Base-by-base conservation (phyloP, 2,888 invertebrate genomes). In the Ryuthela nishihirai region DNA sequence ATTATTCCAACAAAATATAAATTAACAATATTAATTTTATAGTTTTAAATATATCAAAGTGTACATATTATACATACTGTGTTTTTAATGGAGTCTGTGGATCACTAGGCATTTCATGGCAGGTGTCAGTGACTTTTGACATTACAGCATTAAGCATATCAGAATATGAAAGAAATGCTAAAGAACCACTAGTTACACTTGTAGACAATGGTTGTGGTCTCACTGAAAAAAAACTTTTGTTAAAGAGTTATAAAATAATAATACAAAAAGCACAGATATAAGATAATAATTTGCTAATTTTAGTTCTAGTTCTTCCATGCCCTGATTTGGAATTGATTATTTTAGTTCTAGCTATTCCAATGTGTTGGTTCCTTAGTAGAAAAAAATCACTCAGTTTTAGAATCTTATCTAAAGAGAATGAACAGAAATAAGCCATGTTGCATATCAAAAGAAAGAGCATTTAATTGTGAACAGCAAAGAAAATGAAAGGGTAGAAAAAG, bases 131-230 rank as follows among this genome's bases (percentile, higher is more conserved):
- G 7, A 29, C 75, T 69, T 79, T 79, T 2, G 74, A 70, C 64
- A 81, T 69, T 7, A 78, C 74, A 2, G 78, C 75, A 47, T 74
- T 70, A 47, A 80, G 74, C 38, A 79, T 67, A 29, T 69, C 67
- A 1, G 80, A 78, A 66, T 77, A 76, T 44, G 78, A 79, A 65
- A 71, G 72, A 65, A 70, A 75, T 70, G 77, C 76, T 10, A 77
- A 54, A n/a, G 67, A 52, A 24, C 58, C 64, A 0, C 61, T 66
- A 10, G 69, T 70, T 12, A 74, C 70, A 25, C 67, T 65, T 0
- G 72, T 71, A 2, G 74, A 73, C 55, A 75, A 64, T 2, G 75
- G 75, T 20, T 68, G 69, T 0, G 73, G 72, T 10, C 68, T n/a
- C n/a, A 42, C 25, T 20, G 15, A 24, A 23, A 15, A n/a, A 5